Evolutionary conservation across 1,140 invertebrate species (phyloP).

Genomic region (Tetramorium simillimum): DNA sequence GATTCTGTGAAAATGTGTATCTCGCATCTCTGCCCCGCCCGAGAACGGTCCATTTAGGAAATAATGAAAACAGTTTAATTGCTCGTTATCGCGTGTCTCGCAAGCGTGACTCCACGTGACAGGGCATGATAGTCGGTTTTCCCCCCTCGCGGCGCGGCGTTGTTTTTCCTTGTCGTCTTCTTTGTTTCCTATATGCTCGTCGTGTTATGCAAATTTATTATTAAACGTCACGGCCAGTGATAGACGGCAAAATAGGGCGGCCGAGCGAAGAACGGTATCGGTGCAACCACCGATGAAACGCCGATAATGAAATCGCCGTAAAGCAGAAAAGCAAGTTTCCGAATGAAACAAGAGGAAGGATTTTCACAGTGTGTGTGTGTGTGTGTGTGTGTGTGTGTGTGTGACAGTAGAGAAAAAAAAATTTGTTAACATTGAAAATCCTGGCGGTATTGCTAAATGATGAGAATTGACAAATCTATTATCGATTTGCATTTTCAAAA

Average conservation of each 20-base stretch:
- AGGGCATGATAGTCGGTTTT: slow-evolving; percentile 31
- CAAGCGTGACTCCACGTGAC: slow-evolving; percentile 18
- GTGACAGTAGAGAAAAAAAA: neutral
- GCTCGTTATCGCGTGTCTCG: slow-evolving; percentile 45
- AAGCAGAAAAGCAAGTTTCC: neutral
- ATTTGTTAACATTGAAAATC: neutral
- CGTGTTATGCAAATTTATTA: slow-evolving; percentile 63
- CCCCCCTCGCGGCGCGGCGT: neutral
- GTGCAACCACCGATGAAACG: neutral
- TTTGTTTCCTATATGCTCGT: slow-evolving; percentile 28
- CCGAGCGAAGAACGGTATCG: neutral
- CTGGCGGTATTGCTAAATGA: neutral
- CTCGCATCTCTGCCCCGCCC: neutral
- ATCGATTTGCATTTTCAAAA: neutral
- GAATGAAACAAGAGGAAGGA: neutral
- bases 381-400: no score
- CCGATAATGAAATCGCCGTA: neutral
- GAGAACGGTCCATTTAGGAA: slow-evolving; percentile 6
- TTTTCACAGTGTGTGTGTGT: no score
- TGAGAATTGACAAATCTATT: neutral
- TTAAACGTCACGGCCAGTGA: slow-evolving; percentile 42
- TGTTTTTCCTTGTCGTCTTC: slow-evolving; percentile 15
- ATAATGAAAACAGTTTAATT: slow-evolving; percentile 67
- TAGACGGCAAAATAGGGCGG: slow-evolving; percentile 38
- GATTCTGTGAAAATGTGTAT: neutral